Evolutionary conservation across 2,113 vertebrate genomes (phyloP), one percentile per base, ranked within the genome.

Genomic region (Sapajus apella): DNA sequence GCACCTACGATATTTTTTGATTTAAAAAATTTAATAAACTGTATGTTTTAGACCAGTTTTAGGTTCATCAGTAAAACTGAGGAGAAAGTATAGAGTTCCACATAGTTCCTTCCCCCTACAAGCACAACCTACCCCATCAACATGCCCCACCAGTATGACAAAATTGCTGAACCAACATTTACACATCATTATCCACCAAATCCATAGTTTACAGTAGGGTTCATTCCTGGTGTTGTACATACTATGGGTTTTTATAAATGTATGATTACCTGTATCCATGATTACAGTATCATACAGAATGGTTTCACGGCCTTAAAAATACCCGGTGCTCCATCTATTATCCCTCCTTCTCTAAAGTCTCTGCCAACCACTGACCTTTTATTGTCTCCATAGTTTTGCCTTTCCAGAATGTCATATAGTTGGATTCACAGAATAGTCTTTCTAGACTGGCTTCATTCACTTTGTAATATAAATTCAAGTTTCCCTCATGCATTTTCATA

Each of bases 21-120:
- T 27, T 58, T 70, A 72, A 93, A 89, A 77, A 20, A 72, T 75
- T 6, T n/a, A 56, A 56, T 16, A 80, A 10, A 75, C 55, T 73
- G 87, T 75, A 21, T 75, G 80, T 77, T 80, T 90, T n/a, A 81
- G 87, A 84, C 23, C 45, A 76, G 70, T 83, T 88, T 87, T n/a
- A 86, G 20, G 20, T 77, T 87, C 25, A 73, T 12, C 8, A 30
- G 56, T 1, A 50, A 87, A 76, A 76, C 2, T 23, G 35, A 85
- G 21, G 12, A 88, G 25, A 75, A 73, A 75, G 32, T 82, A 76
- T 2, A 94, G 16, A 76, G 30, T 30, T 32, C 35, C 27, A 68
- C 4, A 23, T 8, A n/a, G 35, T 23, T 18, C 11, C 7, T 52
- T 25, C 5, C 12, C 9, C 7, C n/a, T 30, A 16, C n/a, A 21